Base-by-base conservation (phyloP, 2,888 invertebrate genomes). In the Ichneumoninae sp. region DNA sequence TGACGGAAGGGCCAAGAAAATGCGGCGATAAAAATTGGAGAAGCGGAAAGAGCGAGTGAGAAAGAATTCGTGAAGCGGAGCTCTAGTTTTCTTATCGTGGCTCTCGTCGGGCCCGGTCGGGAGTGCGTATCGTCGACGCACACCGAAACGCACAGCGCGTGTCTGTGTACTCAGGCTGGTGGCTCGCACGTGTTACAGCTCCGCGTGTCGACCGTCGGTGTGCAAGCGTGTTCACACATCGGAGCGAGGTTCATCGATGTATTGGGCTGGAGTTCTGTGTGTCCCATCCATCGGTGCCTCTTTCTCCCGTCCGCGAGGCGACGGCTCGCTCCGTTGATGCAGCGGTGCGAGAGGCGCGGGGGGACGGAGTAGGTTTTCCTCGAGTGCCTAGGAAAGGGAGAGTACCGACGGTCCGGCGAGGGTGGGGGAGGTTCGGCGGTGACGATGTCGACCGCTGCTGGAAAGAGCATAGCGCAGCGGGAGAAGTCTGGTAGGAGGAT, bases 281-380 rank as follows among this genome's bases (percentile, higher is more conserved):
- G 30, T 66, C 40, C 47, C n/a, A 33, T 57, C 19, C 19, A 63
- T 19, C 6, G 13, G 33, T 81, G 47, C 26, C 69, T 73, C n/a
- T 71, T 47, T 8, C 47, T 40, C 75, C 60, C 63, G 52, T 85
- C 85, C 85, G 88, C 90, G 89, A 89, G 90, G 90, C 89, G 88
- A 90, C 90, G 90, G 90, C 91, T 90, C 91, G 91, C 91, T 91
- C 91, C 90, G 91, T 13, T 91, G 91, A 91, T 91, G 90, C 89
- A 90, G 91, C 89, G 91, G 92, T 88, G 89, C 91, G 40, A 50
- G 50, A 73, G 70, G 16, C 44, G 44, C 36, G 69, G 69, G 60
- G 68, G 44, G 40, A 69, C 78, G 78, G 84, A 65, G 63, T 47
- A 65, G 76, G 86, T 89, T 82, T 78, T 70, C 66, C 76, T 30